Evolutionary conservation across 2,113 vertebrate species (phyloP).

Genomic region (Ceratotherium simum): DNA sequence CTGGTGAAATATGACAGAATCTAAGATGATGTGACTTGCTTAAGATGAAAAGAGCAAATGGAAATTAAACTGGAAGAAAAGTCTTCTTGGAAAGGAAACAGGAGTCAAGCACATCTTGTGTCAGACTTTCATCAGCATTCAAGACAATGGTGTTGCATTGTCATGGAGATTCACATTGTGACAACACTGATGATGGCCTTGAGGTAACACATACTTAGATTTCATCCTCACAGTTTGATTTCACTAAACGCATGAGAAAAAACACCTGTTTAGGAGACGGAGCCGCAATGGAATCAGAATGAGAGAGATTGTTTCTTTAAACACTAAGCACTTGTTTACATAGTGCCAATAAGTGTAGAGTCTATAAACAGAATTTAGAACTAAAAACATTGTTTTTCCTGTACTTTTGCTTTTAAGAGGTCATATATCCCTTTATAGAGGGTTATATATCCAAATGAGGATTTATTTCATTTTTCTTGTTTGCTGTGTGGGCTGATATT

Average conservation of each 20-base stretch:
- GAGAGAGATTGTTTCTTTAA: background rate
- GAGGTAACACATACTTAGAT: background rate
- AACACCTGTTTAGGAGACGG: too few species aligned
- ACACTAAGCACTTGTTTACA: background rate
- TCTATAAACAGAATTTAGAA: background rate
- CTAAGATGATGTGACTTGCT: background rate
- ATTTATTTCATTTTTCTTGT: background rate
- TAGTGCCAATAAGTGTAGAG: background rate
- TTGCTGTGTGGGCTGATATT: background rate
- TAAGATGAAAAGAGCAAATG: background rate
- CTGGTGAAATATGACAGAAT: background rate
- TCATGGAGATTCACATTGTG: background rate
- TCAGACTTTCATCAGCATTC: background rate
- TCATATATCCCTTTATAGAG: background rate
- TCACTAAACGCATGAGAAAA: background rate
- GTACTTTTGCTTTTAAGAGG: background rate
- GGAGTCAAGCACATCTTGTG: background rate
- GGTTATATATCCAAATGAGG: background rate
- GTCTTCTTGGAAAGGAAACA: background rate
- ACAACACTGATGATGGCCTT: background rate
- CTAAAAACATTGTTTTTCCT: background rate
- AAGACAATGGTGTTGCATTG: background rate
- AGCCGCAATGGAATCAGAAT: background rate
- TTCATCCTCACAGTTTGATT: background rate
- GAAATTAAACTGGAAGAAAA: background rate